These are phyloP conservation scores for Stenoptilia bipunctidactyla DNA, from an alignment of 2,888 invertebrate genomes.

Conservation along the genomic window DNA sequence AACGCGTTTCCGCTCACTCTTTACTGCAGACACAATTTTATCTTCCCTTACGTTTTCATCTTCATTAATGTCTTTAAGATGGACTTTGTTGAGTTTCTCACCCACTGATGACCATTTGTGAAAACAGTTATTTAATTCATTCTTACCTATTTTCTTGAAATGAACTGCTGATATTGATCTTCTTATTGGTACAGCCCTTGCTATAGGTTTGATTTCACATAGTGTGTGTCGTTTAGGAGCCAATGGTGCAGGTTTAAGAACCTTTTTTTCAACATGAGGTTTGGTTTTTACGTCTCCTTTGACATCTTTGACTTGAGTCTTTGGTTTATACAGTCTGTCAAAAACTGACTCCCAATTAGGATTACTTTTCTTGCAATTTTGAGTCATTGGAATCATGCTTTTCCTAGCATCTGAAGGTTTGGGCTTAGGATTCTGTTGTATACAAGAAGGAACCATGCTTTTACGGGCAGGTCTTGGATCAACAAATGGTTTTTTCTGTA, in stretches of 20 bases:
- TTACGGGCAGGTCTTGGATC: conserved; percentile 14
- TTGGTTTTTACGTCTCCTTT: conserved; percentile 32
- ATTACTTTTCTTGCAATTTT: not conserved
- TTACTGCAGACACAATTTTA: conserved; percentile 41
- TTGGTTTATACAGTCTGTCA: conserved; percentile 51
- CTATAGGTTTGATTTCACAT: conserved; percentile 23
- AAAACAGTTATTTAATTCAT: conserved; percentile 41
- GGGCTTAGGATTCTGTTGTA: conserved; percentile 7
- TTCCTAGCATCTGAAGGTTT: conserved; percentile 11
- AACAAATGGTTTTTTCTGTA: conserved; percentile 22
- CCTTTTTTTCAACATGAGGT: conserved; percentile 34
- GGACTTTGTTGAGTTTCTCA: conserved; percentile 39
- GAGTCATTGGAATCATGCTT: conserved; percentile 2
- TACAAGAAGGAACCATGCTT: not conserved
- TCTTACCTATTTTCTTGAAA: conserved; percentile 44
- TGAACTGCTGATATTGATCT: conserved; percentile 63
- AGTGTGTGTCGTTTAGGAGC: conserved; percentile 35
- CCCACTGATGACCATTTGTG: conserved; percentile 55
- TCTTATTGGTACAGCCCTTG: conserved; percentile 24
- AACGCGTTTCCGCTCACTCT: conserved; percentile 53
- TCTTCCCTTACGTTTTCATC: conserved; percentile 33
- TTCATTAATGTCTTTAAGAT: conserved; percentile 36
- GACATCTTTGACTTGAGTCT: conserved; percentile 22
- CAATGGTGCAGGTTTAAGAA: conserved; percentile 29
- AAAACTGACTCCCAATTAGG: conserved; percentile 37